These are phyloP conservation scores for Drosophila nigrodunni DNA, from an alignment of 1,140 invertebrate species.

Conservation along the genomic window DNA sequence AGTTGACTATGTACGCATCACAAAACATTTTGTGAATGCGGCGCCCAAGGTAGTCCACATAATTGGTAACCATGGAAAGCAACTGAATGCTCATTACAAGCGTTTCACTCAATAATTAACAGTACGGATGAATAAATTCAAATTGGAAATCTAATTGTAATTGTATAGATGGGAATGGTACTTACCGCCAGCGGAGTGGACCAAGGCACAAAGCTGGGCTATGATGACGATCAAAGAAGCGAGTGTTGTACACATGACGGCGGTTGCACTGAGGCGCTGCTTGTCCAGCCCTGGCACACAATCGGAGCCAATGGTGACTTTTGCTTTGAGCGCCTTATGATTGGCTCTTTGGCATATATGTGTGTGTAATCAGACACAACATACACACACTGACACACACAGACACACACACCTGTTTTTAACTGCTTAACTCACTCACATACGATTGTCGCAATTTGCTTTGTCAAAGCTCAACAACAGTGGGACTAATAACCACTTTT, in stretches of 20 bases:
- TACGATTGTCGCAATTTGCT: slow-evolving; percentile 51
- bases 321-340: slow-evolving; percentile 13
- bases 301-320: background rate
- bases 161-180: slow-evolving; percentile 13
- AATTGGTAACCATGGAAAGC: too few relatives aligned
- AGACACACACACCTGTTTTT: slow-evolving; percentile 4
- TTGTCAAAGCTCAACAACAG: slow-evolving; percentile 22
- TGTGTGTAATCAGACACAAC: background rate
- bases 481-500: background rate
- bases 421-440: slow-evolving; percentile 40
- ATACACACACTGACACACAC: background rate
- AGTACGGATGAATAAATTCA: background rate
- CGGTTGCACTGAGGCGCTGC: slow-evolving; percentile 39
- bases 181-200: slow-evolving; percentile 70
- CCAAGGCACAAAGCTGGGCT: slow-evolving; percentile 63
- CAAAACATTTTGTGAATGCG: too few relatives aligned
- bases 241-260: slow-evolving; percentile 69
- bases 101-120: background rate
- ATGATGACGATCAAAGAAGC: slow-evolving; percentile 53
- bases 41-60: too few relatives aligned
- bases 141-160: background rate
- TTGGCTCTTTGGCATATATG: slow-evolving; percentile 6
- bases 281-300: slow-evolving; percentile 13
- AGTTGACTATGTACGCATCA: too few relatives aligned
- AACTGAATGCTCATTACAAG: too few relatives aligned